A percentile compares a stretch with the other conserved stretches of the same genome.
These are phyloP conservation scores for Rhopalosiphum maidis DNA, from an alignment of 1,140 invertebrate genomes.

Conservation along the genomic window DNA sequence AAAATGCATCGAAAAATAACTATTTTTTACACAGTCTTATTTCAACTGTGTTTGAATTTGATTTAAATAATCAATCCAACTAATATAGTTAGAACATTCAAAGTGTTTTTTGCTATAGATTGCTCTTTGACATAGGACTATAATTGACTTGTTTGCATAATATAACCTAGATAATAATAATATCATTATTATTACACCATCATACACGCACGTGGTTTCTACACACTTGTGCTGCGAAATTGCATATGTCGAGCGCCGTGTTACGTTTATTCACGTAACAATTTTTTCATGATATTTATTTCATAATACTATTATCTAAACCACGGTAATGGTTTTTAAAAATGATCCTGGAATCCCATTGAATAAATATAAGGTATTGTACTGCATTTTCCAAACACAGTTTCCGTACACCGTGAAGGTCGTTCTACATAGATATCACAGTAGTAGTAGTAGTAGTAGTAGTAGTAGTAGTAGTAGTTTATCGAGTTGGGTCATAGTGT, in stretches of 20 bases:
- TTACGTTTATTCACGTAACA: background rate
- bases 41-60: no score
- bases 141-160: background rate
- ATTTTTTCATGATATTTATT: background rate
- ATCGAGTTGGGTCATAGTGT: background rate
- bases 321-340: background rate
- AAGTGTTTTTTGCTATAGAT: no score
- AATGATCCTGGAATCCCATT: no score
- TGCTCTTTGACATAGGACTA: background rate
- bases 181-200: background rate
- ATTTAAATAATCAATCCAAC: no score
- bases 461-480: no score
- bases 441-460: no score
- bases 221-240: background rate
- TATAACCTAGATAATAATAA: background rate
- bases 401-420: background rate
- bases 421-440: background rate
- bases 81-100: no score
- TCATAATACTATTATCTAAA: background rate
- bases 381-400: background rate
- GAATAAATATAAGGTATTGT: background rate
- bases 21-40: no score
- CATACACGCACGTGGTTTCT: background rate
- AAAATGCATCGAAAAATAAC: no score
- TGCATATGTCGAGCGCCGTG: background rate